Evolutionary conservation across 1,140 invertebrate genomes (phyloP).

Genomic region (Palaemon carinicauda): DNA sequence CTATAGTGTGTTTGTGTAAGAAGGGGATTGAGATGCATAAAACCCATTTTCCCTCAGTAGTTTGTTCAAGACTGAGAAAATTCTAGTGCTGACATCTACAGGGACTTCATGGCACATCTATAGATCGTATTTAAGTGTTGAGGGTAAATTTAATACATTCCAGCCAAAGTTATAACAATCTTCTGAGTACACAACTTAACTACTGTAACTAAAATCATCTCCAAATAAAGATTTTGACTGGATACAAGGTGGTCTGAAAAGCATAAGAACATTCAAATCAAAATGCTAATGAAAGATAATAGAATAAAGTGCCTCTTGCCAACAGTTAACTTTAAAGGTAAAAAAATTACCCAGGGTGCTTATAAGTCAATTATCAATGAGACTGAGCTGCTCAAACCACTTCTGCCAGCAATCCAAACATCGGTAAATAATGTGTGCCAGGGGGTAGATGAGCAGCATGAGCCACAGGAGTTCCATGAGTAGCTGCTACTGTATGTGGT

Average conservation of each 20-base stretch:
- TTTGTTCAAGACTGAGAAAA: conserved; percentile 33
- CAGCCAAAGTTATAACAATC: too few relatives aligned
- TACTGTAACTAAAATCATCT: too few relatives aligned
- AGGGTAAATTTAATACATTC: too few relatives aligned
- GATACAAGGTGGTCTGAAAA: background rate
- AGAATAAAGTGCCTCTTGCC: conserved; percentile 18
- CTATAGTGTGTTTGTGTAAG: background rate
- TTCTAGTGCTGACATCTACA: conserved; percentile 48
- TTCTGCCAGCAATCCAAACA: conserved; percentile 56
- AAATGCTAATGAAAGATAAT: background rate
- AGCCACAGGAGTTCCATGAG: conserved; percentile 48
- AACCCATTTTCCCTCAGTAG: background rate
- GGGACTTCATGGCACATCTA: conserved; percentile 53
- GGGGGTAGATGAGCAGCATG: conserved; percentile 55
- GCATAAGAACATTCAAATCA: background rate
- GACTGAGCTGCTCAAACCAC: conserved; percentile 43
- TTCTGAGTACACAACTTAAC: too few relatives aligned
- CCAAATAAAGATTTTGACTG: too few relatives aligned
- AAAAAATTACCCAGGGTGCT: background rate
- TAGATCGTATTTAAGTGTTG: conserved; percentile 14
- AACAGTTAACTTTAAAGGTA: conserved; percentile 16
- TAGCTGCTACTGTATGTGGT: conserved; percentile 43
- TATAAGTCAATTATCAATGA: background rate
- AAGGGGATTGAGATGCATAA: background rate
- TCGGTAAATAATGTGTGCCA: conserved; percentile 53